Conservation (phyloP, 2,797 vertebrate species). For the Malacoraja senta region DNA sequence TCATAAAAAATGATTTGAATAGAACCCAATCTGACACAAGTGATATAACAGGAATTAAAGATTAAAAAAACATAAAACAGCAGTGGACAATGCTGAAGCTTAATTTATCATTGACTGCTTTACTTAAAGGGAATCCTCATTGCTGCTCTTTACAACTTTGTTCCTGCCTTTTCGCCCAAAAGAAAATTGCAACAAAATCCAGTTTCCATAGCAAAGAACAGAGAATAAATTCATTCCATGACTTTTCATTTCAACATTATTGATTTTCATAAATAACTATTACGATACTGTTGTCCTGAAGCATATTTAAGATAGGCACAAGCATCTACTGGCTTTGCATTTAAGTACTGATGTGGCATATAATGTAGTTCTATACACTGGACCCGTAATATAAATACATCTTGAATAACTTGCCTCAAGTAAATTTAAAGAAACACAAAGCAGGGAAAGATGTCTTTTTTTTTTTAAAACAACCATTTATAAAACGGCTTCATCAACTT, state of each 20-base stretch:
- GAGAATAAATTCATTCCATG: constrained; percentile 8
- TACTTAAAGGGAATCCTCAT: neutral
- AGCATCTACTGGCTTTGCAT: constrained; percentile 36
- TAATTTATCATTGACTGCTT: constrained; percentile 23
- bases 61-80: neutral
- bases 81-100: constrained; percentile 4
- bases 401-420: constrained; percentile 31
- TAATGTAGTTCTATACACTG: constrained; percentile 36
- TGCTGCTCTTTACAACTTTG: constrained; percentile 6
- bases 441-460: constrained; percentile 2
- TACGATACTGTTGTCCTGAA: constrained; percentile 30
- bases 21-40: neutral
- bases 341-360: constrained; percentile 37
- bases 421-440: constrained; percentile 23
- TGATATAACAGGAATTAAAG: constrained; percentile 15
- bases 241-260: neutral
- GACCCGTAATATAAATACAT: constrained; percentile 36
- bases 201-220: constrained; percentile 17
- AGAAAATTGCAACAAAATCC: constrained; percentile 25
- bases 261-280: constrained; percentile 35
- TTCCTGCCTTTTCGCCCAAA: neutral
- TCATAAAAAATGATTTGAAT: constrained; percentile 11
- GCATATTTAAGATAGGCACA: constrained; percentile 37
- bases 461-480: neutral
- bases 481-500: constrained; percentile 31